Conservation (phyloP, 2,113 vertebrate genomes). For the Copsychus sechellarum region DNA sequence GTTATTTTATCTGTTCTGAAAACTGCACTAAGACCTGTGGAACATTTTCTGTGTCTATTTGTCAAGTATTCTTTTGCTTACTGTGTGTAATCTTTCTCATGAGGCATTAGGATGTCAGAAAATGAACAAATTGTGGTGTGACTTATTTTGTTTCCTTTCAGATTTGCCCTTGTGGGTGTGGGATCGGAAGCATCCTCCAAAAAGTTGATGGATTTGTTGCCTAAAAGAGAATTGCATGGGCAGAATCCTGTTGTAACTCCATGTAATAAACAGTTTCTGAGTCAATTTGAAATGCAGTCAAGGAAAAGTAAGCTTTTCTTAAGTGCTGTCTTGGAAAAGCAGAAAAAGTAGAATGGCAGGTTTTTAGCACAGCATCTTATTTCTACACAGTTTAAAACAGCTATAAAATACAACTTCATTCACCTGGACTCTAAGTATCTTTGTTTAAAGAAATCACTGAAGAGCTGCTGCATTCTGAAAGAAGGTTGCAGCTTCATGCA, state of each 20-base stretch:
- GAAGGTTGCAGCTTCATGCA: not conserved
- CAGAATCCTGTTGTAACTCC: conserved; percentile 98
- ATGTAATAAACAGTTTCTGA: conserved; percentile 98
- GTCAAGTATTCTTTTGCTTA: not conserved
- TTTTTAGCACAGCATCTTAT: not conserved
- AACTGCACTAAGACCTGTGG: not conserved
- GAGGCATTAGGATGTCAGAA: not conserved
- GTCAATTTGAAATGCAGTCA: conserved; percentile 99
- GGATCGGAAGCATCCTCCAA: conserved; percentile 95
- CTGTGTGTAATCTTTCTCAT: not conserved
- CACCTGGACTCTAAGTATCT: too few species aligned
- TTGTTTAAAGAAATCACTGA: not conserved
- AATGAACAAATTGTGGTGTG: not conserved
- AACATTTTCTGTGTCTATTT: not conserved
- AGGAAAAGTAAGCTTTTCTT: conserved; percentile 89
- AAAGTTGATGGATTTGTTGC: conserved; percentile 94
- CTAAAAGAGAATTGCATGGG: conserved; percentile 95
- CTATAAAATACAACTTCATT: not conserved
- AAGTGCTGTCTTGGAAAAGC: not conserved
- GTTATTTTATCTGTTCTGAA: not conserved
- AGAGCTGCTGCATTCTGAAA: not conserved
- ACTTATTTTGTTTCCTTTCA: conserved; percentile 51
- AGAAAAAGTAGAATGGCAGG: not conserved
- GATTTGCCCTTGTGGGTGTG: conserved; percentile 97
- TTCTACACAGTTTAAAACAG: not conserved